A percentile compares a stretch with the other conserved stretches of the same genome.
Conservation (phyloP, 92 coral and sea anemone genomes). For the Diadumene lineata region DNA sequence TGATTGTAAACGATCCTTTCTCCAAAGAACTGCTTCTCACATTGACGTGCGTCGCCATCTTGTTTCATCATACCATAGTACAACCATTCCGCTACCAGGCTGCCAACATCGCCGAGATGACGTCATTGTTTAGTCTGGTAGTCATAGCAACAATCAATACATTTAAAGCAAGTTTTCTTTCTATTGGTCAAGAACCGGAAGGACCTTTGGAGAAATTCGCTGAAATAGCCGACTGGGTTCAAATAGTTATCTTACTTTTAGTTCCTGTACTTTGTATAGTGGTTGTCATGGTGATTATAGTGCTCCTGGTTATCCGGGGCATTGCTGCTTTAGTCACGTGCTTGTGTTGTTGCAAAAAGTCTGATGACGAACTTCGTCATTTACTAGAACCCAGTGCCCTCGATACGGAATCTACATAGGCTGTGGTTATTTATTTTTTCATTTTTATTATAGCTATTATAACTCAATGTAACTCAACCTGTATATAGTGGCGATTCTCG, state of each 20-base stretch:
- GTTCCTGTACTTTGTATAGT: constrained; percentile 3
- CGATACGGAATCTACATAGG: background rate
- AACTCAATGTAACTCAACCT: too few species aligned
- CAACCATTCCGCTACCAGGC: constrained; percentile 52
- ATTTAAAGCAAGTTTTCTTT: constrained; percentile 35
- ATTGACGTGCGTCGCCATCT: constrained; percentile 46
- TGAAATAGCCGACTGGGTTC: constrained; percentile 25
- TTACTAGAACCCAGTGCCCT: background rate
- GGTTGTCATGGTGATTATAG: background rate
- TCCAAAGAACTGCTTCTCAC: constrained; percentile 42
- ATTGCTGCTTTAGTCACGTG: background rate
- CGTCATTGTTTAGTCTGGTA: constrained; percentile 49
- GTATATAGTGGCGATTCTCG: too few species aligned
- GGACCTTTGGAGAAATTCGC: constrained; percentile 26
- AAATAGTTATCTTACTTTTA: constrained; percentile 17
- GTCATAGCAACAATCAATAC: constrained; percentile 52
- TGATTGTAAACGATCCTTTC: constrained; percentile 53
- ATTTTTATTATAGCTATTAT: too few species aligned
- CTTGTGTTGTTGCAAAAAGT: background rate
- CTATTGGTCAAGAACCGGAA: constrained; percentile 28
- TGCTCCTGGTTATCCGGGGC: background rate
- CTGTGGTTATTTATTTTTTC: too few species aligned
- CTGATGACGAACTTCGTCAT: background rate
- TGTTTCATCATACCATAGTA: constrained; percentile 52
- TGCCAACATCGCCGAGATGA: constrained; percentile 56